Conservation (phyloP, 1,140 invertebrate species). For the Dendrolimus punctatus region DNA sequence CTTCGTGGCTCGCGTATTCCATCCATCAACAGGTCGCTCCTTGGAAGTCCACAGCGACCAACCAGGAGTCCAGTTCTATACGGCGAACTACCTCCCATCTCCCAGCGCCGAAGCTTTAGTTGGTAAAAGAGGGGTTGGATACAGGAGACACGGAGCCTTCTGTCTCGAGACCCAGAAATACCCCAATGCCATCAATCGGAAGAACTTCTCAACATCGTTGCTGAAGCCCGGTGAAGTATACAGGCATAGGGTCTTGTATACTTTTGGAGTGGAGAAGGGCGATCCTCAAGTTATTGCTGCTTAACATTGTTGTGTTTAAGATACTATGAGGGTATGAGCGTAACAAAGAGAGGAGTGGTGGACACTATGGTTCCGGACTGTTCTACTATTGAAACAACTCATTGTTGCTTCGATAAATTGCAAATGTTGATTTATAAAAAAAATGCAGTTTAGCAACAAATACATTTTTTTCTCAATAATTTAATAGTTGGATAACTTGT, state of each 20-base stretch:
- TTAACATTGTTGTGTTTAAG: slow-evolving; percentile 6
- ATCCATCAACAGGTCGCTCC: slow-evolving; percentile 79
- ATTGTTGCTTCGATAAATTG: too few relatives aligned
- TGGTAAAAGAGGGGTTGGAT: slow-evolving; percentile 81
- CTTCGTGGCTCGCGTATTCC: slow-evolving; percentile 72
- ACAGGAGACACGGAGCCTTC: slow-evolving; percentile 86
- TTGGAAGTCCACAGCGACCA: slow-evolving; percentile 88
- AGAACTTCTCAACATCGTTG: slow-evolving; percentile 82
- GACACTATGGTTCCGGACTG: slow-evolving; percentile 9
- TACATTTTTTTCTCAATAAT: too few relatives aligned
- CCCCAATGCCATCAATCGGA: slow-evolving; percentile 91
- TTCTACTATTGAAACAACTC: too few relatives aligned
- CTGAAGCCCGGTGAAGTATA: slow-evolving; percentile 83
- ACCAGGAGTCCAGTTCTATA: slow-evolving; percentile 94
- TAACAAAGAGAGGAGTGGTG: slow-evolving; percentile 18
- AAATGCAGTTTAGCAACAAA: too few relatives aligned
- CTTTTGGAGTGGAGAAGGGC: slow-evolving; percentile 59
- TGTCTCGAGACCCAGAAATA: slow-evolving; percentile 95
- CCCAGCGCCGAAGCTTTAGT: slow-evolving; percentile 60
- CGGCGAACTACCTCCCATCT: slow-evolving; percentile 82
- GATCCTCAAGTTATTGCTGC: slow-evolving; percentile 22
- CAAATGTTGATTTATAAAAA: too few relatives aligned
- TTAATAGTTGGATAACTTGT: too few relatives aligned
- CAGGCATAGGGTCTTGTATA: slow-evolving; percentile 73
- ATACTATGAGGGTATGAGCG: not conserved